These are phyloP conservation scores for Heteromyza rotundicornis DNA, from an alignment of 2,888 invertebrate species.

Conservation along the genomic window DNA sequence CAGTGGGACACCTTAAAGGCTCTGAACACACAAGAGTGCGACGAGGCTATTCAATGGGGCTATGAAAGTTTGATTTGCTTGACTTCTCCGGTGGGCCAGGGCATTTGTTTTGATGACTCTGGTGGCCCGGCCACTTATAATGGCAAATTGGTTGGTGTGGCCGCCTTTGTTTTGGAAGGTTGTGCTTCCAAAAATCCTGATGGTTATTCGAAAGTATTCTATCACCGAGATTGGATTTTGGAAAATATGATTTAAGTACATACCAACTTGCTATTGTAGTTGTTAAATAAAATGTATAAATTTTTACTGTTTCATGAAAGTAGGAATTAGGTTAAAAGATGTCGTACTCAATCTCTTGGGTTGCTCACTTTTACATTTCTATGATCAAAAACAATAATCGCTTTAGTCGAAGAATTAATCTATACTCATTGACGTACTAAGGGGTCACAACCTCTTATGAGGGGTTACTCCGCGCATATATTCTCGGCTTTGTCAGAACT, in stretches of 20 bases:
- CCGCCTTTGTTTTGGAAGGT: conserved; percentile 46
- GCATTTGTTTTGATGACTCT: conserved; percentile 55
- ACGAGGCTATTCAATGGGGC: conserved; percentile 31
- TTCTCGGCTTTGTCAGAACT: too few species aligned
- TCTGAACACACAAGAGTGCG: conserved; percentile 41
- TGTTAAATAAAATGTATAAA: too few species aligned
- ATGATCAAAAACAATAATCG: too few species aligned
- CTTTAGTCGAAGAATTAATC: too few species aligned
- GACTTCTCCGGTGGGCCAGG: conserved; percentile 37
- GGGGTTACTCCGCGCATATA: too few species aligned
- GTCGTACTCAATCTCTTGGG: too few species aligned
- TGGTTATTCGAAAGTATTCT: conserved; percentile 50
- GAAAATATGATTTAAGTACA: conserved; percentile 23
- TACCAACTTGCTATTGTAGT: too few species aligned
- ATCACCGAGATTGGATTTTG: conserved; percentile 43
- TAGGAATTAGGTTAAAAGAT: too few species aligned
- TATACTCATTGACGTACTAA: too few species aligned
- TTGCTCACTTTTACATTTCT: too few species aligned
- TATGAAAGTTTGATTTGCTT: conserved; percentile 50
- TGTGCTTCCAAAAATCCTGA: conserved; percentile 50
- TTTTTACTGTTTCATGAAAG: too few species aligned
- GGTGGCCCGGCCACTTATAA: conserved; percentile 56
- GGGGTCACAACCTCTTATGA: too few species aligned
- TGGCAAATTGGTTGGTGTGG: conserved; percentile 51
- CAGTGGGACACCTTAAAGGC: conserved; percentile 43